phyloP scores from a whole-genome alignment of 2,888 invertebrate genomes.

The Embidobia sp. region DNA sequence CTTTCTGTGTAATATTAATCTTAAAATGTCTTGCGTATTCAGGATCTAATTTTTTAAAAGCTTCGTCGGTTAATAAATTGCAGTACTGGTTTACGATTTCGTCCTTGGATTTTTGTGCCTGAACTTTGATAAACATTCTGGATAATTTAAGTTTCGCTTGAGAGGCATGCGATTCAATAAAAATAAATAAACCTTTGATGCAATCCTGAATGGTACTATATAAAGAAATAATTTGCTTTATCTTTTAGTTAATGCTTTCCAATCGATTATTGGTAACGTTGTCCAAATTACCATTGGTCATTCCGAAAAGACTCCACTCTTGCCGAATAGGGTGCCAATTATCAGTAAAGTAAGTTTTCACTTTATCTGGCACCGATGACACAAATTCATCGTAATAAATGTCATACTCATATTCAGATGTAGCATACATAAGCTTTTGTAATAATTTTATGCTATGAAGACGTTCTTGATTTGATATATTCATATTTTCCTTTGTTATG shows the following conservation, averaged over 20 bases:
- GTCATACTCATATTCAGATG: background rate
- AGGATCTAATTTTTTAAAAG: background rate
- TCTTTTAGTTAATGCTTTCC: background rate
- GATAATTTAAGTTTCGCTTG: background rate
- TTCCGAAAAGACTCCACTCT: background rate
- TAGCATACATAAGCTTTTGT: background rate
- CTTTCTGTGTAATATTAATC: background rate
- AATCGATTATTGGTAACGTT: background rate
- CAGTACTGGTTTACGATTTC: background rate
- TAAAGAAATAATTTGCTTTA: background rate
- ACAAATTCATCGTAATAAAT: background rate
- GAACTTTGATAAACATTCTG: background rate
- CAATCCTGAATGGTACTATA: background rate
- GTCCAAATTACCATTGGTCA: background rate
- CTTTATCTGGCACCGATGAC: background rate
- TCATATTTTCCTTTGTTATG: slow-evolving; percentile 3
- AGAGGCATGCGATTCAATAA: background rate
- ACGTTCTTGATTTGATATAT: background rate
- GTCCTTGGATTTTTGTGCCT: background rate
- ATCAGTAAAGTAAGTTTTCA: background rate
- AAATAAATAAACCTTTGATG: background rate
- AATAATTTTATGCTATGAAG: background rate
- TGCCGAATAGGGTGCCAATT: background rate
- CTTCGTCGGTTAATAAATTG: background rate
- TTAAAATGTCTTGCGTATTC: background rate